Percentiles rank a stretch among this genome's conserved stretches.
phyloP scores from a whole-genome alignment of 2,797 vertebrate genomes.

The Acipenser oxyrinchus region DNA sequence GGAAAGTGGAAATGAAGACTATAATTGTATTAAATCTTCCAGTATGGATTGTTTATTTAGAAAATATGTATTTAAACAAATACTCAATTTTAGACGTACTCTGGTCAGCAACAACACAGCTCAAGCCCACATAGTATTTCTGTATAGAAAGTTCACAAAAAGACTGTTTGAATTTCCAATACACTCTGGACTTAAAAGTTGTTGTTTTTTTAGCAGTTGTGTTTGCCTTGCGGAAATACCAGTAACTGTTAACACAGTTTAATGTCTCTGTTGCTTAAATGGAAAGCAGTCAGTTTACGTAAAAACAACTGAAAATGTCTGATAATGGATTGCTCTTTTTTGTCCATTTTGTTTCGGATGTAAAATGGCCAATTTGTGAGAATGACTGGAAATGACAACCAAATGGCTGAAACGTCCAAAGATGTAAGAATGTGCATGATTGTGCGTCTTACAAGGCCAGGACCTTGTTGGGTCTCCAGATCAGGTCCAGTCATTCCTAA shows the following conservation, averaged over 20 bases:
- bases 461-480: constrained; percentile 40
- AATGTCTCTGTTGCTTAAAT: constrained; percentile 21
- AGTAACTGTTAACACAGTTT: constrained; percentile 36
- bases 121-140: too few species aligned
- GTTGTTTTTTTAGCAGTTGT: constrained; percentile 47
- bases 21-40: not conserved
- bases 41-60: not conserved
- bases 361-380: constrained; percentile 10
- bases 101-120: too few species aligned
- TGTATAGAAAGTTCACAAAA: too few species aligned
- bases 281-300: constrained; percentile 12
- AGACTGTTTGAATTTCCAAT: not conserved
- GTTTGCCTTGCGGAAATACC: constrained; percentile 59
- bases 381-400: constrained; percentile 21
- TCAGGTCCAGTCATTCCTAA: constrained; percentile 46
- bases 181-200: constrained; percentile 16
- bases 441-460: constrained; percentile 32
- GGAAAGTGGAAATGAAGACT: not conserved
- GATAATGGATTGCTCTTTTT: constrained; percentile 27
- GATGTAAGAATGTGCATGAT: constrained; percentile 22
- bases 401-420: constrained; percentile 28
- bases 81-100: not conserved
- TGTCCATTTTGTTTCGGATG: constrained; percentile 14
- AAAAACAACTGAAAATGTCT: constrained; percentile 21
- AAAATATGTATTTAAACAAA: not conserved